Evolutionary conservation across 2,797 vertebrate species (phyloP).

Genomic region (Sebastes minor): DNA sequence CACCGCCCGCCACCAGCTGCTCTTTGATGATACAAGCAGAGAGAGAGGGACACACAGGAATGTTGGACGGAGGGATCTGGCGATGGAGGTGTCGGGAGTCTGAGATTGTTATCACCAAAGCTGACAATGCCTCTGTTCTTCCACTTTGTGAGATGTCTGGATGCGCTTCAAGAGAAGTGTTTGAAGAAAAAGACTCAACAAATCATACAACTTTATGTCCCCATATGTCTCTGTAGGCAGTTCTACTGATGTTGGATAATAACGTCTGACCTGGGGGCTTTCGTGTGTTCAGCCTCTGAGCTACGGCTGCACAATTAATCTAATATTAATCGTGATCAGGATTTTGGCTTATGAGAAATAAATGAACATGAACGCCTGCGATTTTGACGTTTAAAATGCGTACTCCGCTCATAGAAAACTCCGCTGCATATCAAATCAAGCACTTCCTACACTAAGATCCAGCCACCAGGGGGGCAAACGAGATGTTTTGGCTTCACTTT

Average conservation of each 20-base stretch:
- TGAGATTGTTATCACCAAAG: slow-evolving; percentile 63
- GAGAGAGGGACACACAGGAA: slow-evolving; percentile 26
- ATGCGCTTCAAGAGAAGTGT: slow-evolving; percentile 16
- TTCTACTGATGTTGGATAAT: slow-evolving; percentile 8
- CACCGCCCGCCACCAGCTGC: slow-evolving; percentile 61
- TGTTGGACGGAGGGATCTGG: slow-evolving; percentile 35
- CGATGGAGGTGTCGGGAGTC: slow-evolving; percentile 50
- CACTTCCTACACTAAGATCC: no score
- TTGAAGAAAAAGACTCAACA: slow-evolving; percentile 40
- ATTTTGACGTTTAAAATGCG: not conserved
- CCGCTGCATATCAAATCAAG: not conserved
- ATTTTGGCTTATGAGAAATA: not conserved
- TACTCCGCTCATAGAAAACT: not conserved
- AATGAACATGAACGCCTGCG: not conserved
- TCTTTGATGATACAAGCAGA: slow-evolving; percentile 64
- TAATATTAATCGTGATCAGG: not conserved
- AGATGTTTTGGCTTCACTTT: no score
- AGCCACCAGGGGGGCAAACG: no score
- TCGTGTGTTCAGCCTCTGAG: not conserved
- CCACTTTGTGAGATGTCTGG: slow-evolving; percentile 42
- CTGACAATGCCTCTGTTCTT: slow-evolving; percentile 40
- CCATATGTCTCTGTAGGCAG: not conserved
- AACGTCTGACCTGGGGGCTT: not conserved
- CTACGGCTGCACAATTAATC: not conserved
- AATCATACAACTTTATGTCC: slow-evolving; percentile 23